These are phyloP conservation scores for Alligator mississippiensis DNA, from an alignment of 2,113 vertebrate species.

Conservation along the genomic window DNA sequence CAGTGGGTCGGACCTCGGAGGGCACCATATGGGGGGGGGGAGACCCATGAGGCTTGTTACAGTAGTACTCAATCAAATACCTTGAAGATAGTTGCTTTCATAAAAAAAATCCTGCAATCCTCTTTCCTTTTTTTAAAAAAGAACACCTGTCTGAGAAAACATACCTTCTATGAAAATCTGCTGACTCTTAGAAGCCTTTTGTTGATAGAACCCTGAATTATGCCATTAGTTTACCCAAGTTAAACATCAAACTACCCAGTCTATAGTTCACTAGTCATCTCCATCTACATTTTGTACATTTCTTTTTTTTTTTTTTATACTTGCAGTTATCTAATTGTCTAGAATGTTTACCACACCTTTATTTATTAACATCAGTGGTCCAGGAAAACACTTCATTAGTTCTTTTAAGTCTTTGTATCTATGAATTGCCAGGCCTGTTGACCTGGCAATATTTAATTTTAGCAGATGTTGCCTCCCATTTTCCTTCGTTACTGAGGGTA, in stretches of 20 bases:
- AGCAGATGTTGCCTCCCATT: background rate
- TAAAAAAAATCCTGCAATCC: constrained; percentile 8
- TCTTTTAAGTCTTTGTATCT: background rate
- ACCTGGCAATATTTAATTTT: background rate
- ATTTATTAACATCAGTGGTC: background rate
- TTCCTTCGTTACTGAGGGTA: background rate
- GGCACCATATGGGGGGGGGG: no score
- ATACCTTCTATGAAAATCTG: background rate
- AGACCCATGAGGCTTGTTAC: no score
- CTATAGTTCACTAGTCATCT: background rate
- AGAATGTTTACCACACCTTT: no score
- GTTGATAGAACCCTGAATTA: constrained; percentile 22
- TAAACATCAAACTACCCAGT: background rate
- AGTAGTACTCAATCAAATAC: no score
- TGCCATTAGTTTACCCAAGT: constrained; percentile 14
- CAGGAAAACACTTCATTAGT: background rate
- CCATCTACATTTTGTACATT: background rate
- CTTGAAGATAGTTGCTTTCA: constrained; percentile 12
- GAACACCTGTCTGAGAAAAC: background rate
- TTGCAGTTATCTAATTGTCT: no score
- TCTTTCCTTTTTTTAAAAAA: background rate
- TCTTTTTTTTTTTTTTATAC: background rate
- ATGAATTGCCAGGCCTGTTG: background rate
- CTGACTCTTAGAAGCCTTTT: background rate
- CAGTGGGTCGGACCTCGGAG: no score